Base-by-base conservation (phyloP, 2,888 invertebrate genomes). In the Leucophenga maculata region DNA sequence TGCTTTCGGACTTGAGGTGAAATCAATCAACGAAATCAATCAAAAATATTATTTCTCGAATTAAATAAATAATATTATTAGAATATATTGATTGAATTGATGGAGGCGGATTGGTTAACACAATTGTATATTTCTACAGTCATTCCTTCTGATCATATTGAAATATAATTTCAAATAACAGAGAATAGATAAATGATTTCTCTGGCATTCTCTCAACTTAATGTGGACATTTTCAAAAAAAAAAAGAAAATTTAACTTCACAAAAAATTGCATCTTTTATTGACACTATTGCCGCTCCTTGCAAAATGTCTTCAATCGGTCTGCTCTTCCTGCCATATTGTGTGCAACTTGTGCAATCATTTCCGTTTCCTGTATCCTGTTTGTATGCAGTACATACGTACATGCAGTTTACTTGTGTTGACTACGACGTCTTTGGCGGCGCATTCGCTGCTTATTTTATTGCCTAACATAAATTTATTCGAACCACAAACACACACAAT, bases 221-320 rank as follows among this genome's bases (percentile, higher is more conserved):
- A 32, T 32, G 32, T 32, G 8, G 95, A 96, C 89, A 94, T 93
- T 0, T 95, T n/a, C n/a, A n/a, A n/a, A n/a, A n/a, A n/a, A n/a
- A n/a, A n/a, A n/a, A n/a, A n/a, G n/a, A n/a, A n/a, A n/a, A 94
- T 82, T 90, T 94, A n/a, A 88, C 95, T 73, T n/a, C n/a, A n/a
- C n/a, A 39, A 39, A 39, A 89, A 90, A 69, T 77, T 95, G 83
- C 93, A 95, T 78, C 90, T 95, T 60, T 93, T 95, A 59, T 90
- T 91, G 59, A 90, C 90, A 3, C 89, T 89, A 4, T 79, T 91
- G 0, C 89, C 93, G 48, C 54, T 93, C 48, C 48, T 90, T 92
- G 88, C 93, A 93, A 76, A 93, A 95, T 0, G 86, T 95, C 0
- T 83, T 94, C 11, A 91, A 91, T 20, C 92, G 92, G 2, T 92